These are phyloP conservation scores for Nomada ferruginata DNA, from an alignment of 2,888 invertebrate species.

Conservation along the genomic window DNA sequence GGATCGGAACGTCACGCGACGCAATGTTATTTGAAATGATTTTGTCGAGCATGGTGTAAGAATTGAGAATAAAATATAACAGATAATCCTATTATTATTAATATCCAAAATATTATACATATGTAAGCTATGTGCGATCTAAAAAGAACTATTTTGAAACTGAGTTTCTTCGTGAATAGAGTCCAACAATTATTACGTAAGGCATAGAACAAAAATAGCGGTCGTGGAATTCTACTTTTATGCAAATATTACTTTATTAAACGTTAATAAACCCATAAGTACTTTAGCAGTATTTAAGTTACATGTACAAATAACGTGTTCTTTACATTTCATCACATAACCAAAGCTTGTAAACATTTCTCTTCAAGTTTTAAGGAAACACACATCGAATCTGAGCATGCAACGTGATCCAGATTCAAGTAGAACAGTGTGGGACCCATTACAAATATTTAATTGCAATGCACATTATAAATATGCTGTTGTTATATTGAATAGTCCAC, in stretches of 20 bases:
- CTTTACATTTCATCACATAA: conserved; percentile 23
- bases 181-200: conserved; percentile 47
- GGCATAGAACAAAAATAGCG: conserved; percentile 6
- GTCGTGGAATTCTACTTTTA: background rate
- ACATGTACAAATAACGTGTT: background rate
- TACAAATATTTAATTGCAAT: conserved; percentile 68
- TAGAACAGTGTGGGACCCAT: conserved; percentile 74
- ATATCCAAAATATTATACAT: background rate
- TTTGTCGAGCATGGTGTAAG: background rate
- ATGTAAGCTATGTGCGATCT: conserved; percentile 6
- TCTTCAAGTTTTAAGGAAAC: conserved; percentile 33
- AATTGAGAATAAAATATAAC: background rate
- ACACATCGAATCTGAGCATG: conserved; percentile 54
- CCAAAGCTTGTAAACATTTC: background rate
- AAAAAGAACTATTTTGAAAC: conserved; percentile 29
- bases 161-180: conserved; percentile 10
- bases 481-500: conserved; percentile 88
- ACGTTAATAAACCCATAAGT: background rate
- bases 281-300: background rate
- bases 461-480: conserved; percentile 86
- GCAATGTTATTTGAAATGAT: background rate
- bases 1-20: background rate
- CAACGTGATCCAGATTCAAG: conserved; percentile 44
- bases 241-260: background rate
- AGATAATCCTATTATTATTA: background rate